Percentiles rank a stretch among this genome's conserved stretches.
phyloP scores from a whole-genome alignment of 2,113 vertebrate species.

The Promerops cafer region DNA sequence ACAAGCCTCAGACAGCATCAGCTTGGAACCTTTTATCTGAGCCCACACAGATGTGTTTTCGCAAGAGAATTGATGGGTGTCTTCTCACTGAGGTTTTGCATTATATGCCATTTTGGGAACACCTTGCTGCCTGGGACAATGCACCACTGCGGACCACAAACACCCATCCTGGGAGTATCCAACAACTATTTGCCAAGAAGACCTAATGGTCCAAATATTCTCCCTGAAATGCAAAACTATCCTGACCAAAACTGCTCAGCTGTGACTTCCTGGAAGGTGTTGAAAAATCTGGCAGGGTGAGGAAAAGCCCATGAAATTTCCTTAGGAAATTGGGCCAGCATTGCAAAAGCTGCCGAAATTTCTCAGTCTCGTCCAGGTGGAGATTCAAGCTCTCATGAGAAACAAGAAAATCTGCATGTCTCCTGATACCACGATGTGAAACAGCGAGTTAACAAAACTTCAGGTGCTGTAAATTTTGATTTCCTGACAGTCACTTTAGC shows the following conservation, averaged over 20 bases:
- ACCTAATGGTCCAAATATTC: not conserved
- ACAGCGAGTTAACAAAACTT: not conserved
- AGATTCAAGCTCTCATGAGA: not conserved
- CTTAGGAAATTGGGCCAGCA: not conserved
- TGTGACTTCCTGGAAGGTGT: slow-evolving; percentile 35
- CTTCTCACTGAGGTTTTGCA: not conserved
- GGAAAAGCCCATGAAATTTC: slow-evolving; percentile 35
- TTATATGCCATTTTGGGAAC: not conserved
- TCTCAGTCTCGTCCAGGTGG: not conserved
- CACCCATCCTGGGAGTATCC: not conserved
- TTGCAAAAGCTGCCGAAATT: not conserved
- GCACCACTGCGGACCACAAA: not conserved
- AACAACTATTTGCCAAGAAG: not conserved
- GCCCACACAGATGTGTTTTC: not conserved
- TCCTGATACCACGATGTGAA: not conserved
- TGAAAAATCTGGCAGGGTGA: slow-evolving; percentile 15
- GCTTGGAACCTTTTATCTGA: not conserved
- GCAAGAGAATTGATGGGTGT: not conserved
- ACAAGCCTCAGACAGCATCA: not conserved
- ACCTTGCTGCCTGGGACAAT: not conserved
- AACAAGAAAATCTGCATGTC: not conserved
- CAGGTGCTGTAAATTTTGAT: slow-evolving; percentile 21
- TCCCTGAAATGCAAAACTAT: not conserved
- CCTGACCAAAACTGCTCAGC: not conserved
- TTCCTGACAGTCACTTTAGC: not conserved